Conservation (phyloP, 1,140 invertebrate genomes). For the Drosophila triauraria region DNA sequence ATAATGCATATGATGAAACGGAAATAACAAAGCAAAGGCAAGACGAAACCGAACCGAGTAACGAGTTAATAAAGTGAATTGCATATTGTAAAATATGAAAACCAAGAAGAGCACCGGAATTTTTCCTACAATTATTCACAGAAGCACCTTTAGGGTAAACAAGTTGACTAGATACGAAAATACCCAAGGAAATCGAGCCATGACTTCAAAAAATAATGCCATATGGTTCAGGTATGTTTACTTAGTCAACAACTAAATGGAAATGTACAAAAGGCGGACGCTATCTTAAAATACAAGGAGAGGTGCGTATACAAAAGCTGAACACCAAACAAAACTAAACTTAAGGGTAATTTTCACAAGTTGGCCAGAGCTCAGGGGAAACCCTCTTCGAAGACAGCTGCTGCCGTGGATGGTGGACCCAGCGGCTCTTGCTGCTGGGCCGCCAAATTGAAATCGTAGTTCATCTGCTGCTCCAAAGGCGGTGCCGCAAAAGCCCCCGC, state of each 20-base stretch:
- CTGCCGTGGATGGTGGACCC: constrained; percentile 61
- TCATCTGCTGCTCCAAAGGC: constrained; percentile 65
- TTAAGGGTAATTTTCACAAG: constrained; percentile 17
- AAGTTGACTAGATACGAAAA: neutral
- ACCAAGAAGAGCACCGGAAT: constrained; percentile 21
- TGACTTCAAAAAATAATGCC: neutral
- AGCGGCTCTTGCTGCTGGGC: constrained; percentile 63
- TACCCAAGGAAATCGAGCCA: neutral
- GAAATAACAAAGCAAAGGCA: constrained; percentile 43
- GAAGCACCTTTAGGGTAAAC: neutral
- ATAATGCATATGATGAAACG: constrained; percentile 38
- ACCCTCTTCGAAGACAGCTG: constrained; percentile 55
- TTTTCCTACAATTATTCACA: neutral
- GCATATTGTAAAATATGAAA: constrained; percentile 78
- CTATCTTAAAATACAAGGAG: constrained; percentile 41
- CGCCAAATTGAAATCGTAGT: constrained; percentile 71
- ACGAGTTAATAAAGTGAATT: constrained; percentile 69
- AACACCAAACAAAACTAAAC: constrained; percentile 40
- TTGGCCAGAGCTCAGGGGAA: constrained; percentile 38
- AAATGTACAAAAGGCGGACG: constrained; percentile 49
- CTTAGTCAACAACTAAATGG: constrained; percentile 38
- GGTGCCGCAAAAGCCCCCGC: constrained; percentile 64
- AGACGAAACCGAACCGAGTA: constrained; percentile 56
- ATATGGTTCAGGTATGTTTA: constrained; percentile 29
- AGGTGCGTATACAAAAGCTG: constrained; percentile 25